Evolutionary conservation across 2,113 vertebrate genomes (phyloP), one percentile per base, ranked within the genome.

Genomic region (Sterrhoptilus dennistouni): DNA sequence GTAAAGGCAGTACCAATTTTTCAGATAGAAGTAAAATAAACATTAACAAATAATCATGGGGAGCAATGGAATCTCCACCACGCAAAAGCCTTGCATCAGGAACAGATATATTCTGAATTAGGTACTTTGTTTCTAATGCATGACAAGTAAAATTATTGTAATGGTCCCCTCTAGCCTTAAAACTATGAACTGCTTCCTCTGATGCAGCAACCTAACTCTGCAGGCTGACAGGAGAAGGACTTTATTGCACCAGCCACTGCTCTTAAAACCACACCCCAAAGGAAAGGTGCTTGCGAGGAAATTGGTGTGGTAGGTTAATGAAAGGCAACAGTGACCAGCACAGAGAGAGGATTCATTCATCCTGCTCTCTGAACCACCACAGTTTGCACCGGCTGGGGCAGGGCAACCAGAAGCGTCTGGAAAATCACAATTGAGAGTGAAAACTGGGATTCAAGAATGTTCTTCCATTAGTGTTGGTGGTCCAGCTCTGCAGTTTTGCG

Each of bases 131-230:
- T 77, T 83, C 54, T 49, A 76, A 79, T 44, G 31, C 15, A 56
- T 52, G 36, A 18, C 69, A 93, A 84, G 70, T 78, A 81, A 82
- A 89, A 92, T 93, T 52, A 92, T 64, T 93, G 68, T 94, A 93
- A 96, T 94, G 76, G 65, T 95, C 89, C 83, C 77, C 70, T 95
- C 91, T 89, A 95, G 81, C 89, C 89, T 94, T 91, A 94, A 85
- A 89, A 82, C 5, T 29, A 82, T 38, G 53, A 89, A 96, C n/a
- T 85, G 42, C 82, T 94, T 95, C 63, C 57, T 95, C 61, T 64
- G 66, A 57, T 52, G 29, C 33, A 89, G 71, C 64, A 95, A 36
- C 11, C 3, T 42, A 57, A 61, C 0, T 1, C 72, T 76, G 72
- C 5, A 1, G 61, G 23, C 23, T 0, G 0, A 77, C 63, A 71